A percentile compares a stretch with the other conserved stretches of the same genome.
These are phyloP conservation scores for Aplysia californica DNA, from an alignment of 1,140 invertebrate genomes.

Conservation along the genomic window DNA sequence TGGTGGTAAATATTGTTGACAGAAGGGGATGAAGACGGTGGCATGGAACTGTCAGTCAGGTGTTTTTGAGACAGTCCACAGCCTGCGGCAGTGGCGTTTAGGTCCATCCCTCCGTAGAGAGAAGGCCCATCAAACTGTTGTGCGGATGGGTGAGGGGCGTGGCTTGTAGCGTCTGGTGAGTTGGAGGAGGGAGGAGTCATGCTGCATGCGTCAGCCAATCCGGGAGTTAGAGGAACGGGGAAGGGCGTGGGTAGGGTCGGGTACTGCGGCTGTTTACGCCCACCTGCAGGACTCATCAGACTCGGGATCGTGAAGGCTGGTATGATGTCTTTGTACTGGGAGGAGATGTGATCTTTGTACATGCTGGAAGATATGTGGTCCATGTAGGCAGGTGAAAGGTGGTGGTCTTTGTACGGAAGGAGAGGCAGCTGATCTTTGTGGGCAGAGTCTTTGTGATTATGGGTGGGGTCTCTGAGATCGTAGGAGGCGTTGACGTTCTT, in stretches of 20 bases:
- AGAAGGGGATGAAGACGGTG: constrained; percentile 6
- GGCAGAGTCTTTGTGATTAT: neutral
- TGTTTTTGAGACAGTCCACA: constrained; percentile 23
- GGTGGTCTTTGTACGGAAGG: constrained; percentile 18
- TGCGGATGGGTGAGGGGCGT: constrained; percentile 49
- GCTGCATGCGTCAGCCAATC: constrained; percentile 41
- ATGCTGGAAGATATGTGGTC: constrained; percentile 55
- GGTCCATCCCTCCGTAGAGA: too few species aligned
- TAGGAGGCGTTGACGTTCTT: neutral
- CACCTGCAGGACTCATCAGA: constrained; percentile 30
- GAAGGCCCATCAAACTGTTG: constrained; percentile 11
- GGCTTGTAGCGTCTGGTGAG: constrained; percentile 86
- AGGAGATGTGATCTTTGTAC: constrained; percentile 81
- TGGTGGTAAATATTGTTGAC: constrained; percentile 3
- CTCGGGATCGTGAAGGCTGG: constrained; percentile 50
- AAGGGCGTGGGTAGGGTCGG: constrained; percentile 20
- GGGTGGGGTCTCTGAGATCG: neutral
- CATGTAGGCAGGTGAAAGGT: neutral
- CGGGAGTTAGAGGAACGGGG: constrained; percentile 17
- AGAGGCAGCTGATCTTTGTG: constrained; percentile 11
- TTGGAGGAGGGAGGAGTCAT: constrained; percentile 96
- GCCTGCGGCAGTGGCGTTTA: too few species aligned
- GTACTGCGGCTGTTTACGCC: constrained; percentile 22
- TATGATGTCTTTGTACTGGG: constrained; percentile 78
- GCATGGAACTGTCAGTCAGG: neutral